Evolutionary conservation across 2,113 vertebrate species (phyloP).

Genomic region (Alligator mississippiensis): DNA sequence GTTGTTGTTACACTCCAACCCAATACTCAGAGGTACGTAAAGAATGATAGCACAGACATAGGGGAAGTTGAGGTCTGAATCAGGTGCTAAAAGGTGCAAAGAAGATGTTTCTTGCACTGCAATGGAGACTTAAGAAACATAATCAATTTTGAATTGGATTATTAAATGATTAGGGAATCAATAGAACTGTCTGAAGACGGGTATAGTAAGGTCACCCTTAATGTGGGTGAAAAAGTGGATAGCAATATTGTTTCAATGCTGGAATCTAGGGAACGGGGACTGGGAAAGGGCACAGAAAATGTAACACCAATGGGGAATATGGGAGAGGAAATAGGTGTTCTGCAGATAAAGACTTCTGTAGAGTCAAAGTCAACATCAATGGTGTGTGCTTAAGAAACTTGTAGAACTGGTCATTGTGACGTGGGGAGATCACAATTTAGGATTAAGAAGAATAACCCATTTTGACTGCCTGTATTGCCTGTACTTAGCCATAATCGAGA

Average conservation of each 20-base stretch:
- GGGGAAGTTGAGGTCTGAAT: not conserved
- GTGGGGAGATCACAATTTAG: not conserved
- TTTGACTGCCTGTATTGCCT: not conserved
- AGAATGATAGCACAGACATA: not conserved
- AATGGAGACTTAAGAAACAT: not conserved
- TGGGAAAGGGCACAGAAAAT: not conserved
- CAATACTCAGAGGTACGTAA: not conserved
- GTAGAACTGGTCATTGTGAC: not conserved
- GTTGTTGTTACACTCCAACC: not conserved
- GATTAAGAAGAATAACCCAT: not conserved
- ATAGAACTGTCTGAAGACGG: not conserved
- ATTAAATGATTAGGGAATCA: rapidly evolving
- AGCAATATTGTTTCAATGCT: not conserved
- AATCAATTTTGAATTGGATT: not conserved
- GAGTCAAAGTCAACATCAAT: not conserved
- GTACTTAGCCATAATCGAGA: not conserved
- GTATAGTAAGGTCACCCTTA: rapidly evolving
- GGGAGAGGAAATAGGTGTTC: not conserved
- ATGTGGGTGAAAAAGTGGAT: rapidly evolving
- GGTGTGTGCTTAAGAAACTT: not conserved
- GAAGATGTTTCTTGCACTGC: too few species aligned
- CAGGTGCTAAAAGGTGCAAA: too few species aligned
- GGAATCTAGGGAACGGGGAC: not conserved
- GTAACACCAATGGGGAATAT: not conserved
- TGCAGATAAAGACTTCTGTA: not conserved